Percentiles rank a stretch among this genome's conserved stretches.
These are phyloP conservation scores for Dorcus parallelipipedus DNA, from an alignment of 2,888 invertebrate genomes.

Conservation along the genomic window DNA sequence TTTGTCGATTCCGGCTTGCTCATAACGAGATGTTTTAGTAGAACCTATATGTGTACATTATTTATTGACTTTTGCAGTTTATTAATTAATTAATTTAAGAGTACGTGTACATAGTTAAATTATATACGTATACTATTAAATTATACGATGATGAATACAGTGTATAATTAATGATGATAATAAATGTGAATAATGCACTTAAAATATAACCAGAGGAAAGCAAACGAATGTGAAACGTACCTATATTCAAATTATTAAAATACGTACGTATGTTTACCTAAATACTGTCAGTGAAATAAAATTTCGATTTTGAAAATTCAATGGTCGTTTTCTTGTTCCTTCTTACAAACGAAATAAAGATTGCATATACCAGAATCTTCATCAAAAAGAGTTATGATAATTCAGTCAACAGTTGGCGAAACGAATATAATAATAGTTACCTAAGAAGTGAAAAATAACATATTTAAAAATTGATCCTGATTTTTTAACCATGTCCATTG, in stretches of 20 bases:
- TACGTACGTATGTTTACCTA: constrained; percentile 14
- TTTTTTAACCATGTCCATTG: too few relatives aligned
- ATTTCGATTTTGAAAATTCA: constrained; percentile 3
- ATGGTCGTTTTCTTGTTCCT: neutral
- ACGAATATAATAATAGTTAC: too few relatives aligned
- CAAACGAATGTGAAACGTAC: neutral
- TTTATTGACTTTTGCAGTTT: constrained; percentile 17
- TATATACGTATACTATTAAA: constrained; percentile 14
- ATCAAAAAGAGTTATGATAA: neutral
- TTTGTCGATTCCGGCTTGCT: neutral
- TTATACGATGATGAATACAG: neutral
- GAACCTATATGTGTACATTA: constrained; percentile 15
- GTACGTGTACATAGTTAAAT: constrained; percentile 9
- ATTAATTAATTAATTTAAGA: constrained; percentile 4
- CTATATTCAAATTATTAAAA: constrained; percentile 9
- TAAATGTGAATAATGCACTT: too few relatives aligned
- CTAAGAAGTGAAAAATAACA: too few relatives aligned
- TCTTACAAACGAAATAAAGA: neutral
- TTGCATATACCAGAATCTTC: neutral
- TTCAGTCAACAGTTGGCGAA: too few relatives aligned
- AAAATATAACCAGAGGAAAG: neutral
- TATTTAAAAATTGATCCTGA: too few relatives aligned
- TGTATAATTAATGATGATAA: too few relatives aligned
- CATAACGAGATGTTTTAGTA: neutral
- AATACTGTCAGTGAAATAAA: constrained; percentile 16